These are phyloP conservation scores for Pandemis heparana DNA, from an alignment of 2,888 invertebrate species.

Conservation along the genomic window DNA sequence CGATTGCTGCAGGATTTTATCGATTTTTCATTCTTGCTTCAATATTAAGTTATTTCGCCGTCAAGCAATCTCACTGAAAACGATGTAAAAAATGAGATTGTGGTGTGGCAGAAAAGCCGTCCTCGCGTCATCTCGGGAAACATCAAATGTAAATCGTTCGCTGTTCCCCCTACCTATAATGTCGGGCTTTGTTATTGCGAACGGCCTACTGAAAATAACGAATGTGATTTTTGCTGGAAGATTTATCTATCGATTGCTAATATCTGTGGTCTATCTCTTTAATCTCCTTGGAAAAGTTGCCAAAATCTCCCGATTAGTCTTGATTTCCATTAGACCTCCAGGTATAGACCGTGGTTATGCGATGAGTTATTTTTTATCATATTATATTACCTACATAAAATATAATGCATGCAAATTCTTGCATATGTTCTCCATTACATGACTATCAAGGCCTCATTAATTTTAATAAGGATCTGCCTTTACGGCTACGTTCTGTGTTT, in stretches of 20 bases:
- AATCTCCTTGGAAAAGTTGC: background rate
- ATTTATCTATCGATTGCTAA: slow-evolving; percentile 13
- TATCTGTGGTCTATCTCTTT: background rate
- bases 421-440: slow-evolving; percentile 30
- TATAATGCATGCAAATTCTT: slow-evolving; percentile 30
- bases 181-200: slow-evolving; percentile 28
- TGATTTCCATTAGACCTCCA: background rate
- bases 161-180: slow-evolving; percentile 19
- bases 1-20: background rate
- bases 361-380: background rate
- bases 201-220: slow-evolving; percentile 20
- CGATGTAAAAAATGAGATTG: slow-evolving; percentile 28
- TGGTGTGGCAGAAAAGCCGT: slow-evolving; percentile 18
- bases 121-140: slow-evolving; percentile 30
- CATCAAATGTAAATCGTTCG: slow-evolving; percentile 39
- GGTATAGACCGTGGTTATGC: background rate
- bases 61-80: slow-evolving; percentile 19
- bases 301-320: background rate
- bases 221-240: slow-evolving; percentile 19
- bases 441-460: slow-evolving; percentile 40
- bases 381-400: background rate
- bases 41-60: slow-evolving; percentile 18
- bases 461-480: slow-evolving; percentile 39
- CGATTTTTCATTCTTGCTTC: background rate
- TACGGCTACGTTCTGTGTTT: slow-evolving; percentile 17